Percentiles rank a stretch among this genome's conserved stretches.
phyloP scores from a whole-genome alignment of 2,797 vertebrate genomes.

The Neosilurus hyrtlii region DNA sequence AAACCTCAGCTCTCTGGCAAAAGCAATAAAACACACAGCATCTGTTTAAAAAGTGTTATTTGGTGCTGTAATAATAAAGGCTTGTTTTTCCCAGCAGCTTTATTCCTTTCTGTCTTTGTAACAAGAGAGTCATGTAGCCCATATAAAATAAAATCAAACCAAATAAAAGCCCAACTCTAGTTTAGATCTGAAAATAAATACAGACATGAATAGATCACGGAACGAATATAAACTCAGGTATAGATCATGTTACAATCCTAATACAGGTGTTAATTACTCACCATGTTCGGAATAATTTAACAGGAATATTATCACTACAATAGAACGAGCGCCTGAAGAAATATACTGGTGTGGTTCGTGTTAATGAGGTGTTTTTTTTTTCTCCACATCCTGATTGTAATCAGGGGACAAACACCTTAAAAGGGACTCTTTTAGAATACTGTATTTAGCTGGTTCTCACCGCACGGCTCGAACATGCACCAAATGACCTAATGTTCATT shows the following conservation, averaged over 20 bases:
- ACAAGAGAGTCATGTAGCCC: neutral
- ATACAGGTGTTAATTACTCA: too few species aligned
- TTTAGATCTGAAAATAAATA: too few species aligned
- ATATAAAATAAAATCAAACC: neutral
- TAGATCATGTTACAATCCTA: neutral
- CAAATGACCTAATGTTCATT: neutral
- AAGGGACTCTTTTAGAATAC: neutral
- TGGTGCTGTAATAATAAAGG: neutral
- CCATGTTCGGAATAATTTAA: neutral
- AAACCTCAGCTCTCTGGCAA: neutral
- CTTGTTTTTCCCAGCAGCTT: neutral
- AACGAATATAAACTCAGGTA: neutral
- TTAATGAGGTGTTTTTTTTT: neutral
- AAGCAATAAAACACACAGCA: too few species aligned
- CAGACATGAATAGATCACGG: too few species aligned
- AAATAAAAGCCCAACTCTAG: neutral
- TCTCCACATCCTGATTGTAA: neutral
- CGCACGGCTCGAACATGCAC: neutral
- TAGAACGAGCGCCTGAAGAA: neutral
- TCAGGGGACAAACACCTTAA: neutral
- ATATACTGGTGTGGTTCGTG: neutral
- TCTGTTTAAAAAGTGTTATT: too few species aligned
- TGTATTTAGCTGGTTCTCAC: neutral
- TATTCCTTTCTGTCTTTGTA: neutral
- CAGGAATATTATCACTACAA: neutral